phyloP scores from a whole-genome alignment of 2,888 invertebrate species.

The Lasioglossum leucozonium region DNA sequence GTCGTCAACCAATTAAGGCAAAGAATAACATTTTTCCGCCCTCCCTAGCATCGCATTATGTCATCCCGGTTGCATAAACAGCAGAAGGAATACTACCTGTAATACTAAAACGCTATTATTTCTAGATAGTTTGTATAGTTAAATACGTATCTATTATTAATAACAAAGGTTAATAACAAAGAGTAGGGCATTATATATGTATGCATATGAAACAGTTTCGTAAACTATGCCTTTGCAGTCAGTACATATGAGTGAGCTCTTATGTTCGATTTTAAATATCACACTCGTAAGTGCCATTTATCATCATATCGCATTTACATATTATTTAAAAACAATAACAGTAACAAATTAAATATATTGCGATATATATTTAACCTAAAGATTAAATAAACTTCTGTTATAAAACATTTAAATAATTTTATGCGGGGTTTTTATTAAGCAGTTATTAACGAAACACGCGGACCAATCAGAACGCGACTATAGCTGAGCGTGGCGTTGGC shows the following conservation, averaged over 20 bases:
- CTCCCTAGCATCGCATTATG: constrained; percentile 6
- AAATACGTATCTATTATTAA: background rate
- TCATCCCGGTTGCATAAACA: background rate
- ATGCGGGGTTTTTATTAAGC: background rate
- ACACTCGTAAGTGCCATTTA: background rate
- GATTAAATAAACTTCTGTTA: no score
- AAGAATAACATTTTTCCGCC: background rate
- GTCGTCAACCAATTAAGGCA: background rate
- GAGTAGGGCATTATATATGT: background rate
- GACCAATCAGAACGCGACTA: no score
- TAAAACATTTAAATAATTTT: constrained; percentile 9
- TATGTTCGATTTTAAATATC: background rate
- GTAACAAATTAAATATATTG: background rate
- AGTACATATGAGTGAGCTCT: background rate
- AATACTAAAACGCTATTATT: background rate
- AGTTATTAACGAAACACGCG: no score
- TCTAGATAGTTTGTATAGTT: background rate
- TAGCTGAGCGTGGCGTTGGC: no score
- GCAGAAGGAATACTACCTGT: background rate
- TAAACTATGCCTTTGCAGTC: background rate
- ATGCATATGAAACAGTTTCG: no score
- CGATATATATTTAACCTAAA: background rate
- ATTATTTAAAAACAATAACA: background rate
- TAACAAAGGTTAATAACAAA: background rate
- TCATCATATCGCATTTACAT: background rate